Evolutionary conservation across 2,113 vertebrate species (phyloP).

Genomic region (Myrmecophaga tridactyla): DNA sequence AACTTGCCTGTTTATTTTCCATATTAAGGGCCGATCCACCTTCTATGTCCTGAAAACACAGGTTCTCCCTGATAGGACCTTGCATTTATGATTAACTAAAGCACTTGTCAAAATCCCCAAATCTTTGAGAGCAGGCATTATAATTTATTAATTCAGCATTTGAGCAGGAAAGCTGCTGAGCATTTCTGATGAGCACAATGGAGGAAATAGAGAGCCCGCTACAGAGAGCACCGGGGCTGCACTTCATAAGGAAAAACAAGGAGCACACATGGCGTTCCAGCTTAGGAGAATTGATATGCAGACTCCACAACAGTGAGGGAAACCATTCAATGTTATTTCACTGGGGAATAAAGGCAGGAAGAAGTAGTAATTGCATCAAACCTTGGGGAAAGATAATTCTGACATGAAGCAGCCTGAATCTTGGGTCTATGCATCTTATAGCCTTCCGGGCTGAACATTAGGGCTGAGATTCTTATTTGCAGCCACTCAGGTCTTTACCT

Average conservation of each 20-base stretch:
- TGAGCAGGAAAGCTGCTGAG: conserved; percentile 16
- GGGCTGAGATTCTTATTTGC: conserved; percentile 7
- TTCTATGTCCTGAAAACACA: conserved; percentile 61
- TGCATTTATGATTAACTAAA: conserved; percentile 73
- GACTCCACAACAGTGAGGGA: rapidly evolving
- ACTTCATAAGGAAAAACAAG: background rate
- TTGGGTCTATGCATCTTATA: background rate
- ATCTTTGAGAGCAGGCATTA: conserved; percentile 58
- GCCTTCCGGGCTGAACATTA: background rate
- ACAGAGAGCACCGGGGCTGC: background rate
- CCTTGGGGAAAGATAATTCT: background rate
- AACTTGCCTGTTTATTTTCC: conserved; percentile 80
- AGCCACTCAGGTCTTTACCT: background rate
- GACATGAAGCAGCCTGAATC: background rate
- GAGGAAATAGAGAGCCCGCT: conserved; percentile 1
- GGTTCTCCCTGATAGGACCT: conserved; percentile 68
- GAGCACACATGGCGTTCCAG: background rate
- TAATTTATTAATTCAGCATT: conserved; percentile 74
- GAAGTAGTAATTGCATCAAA: rapidly evolving
- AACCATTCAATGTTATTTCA: background rate
- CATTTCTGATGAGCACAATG: conserved; percentile 49
- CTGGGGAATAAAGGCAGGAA: background rate
- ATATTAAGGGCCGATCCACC: conserved; percentile 69
- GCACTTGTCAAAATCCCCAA: conserved; percentile 76
- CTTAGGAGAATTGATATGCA: background rate